A percentile compares a stretch with the other conserved stretches of the same genome.
These are phyloP conservation scores for Thecophora atra DNA, from an alignment of 2,888 invertebrate species.

Conservation along the genomic window DNA sequence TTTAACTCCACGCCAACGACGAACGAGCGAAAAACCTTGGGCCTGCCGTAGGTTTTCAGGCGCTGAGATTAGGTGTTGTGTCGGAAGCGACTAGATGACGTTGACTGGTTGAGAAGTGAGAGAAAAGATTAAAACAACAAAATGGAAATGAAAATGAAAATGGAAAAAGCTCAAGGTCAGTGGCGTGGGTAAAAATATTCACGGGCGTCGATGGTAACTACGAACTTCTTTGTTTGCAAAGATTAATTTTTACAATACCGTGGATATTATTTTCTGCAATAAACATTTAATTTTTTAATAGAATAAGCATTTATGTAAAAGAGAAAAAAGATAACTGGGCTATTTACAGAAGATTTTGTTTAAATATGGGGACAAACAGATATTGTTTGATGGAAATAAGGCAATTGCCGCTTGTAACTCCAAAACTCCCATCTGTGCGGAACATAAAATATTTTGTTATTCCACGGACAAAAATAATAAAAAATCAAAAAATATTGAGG, in stretches of 20 bases:
- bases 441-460: too few species aligned
- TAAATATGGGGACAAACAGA: too few species aligned
- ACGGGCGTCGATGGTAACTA: constrained; percentile 25
- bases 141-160: constrained; percentile 39
- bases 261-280: too few species aligned
- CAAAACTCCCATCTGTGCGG: too few species aligned
- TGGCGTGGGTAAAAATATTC: constrained; percentile 37
- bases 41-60: constrained; percentile 9
- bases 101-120: neutral
- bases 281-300: too few species aligned
- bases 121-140: constrained; percentile 15
- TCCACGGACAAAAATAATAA: too few species aligned
- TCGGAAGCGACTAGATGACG: neutral
- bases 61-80: neutral
- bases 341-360: too few species aligned
- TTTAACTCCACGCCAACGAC: constrained; percentile 7
- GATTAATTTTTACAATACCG: neutral
- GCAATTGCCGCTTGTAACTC: too few species aligned
- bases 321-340: too few species aligned
- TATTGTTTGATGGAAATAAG: too few species aligned
- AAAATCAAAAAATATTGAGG: too few species aligned
- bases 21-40: constrained; percentile 3
- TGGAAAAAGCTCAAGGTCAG: constrained; percentile 46
- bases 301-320: too few species aligned
- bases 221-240: constrained; percentile 23